Evolutionary conservation across 2,888 invertebrate genomes (phyloP).

Genomic region (Shargacucullia verbasci): DNA sequence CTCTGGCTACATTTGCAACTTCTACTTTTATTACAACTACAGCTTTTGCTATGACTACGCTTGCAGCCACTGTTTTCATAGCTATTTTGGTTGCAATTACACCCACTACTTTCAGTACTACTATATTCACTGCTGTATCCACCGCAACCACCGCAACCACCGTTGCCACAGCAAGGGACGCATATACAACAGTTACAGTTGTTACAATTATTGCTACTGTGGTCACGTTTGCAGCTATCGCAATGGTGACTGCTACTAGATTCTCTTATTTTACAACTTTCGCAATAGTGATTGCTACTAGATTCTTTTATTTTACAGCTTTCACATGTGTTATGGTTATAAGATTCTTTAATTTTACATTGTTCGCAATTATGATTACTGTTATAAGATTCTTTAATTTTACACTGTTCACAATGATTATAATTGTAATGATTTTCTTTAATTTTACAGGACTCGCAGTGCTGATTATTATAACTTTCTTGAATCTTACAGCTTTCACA

Average conservation of each 20-base stretch:
- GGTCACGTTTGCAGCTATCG: neutral
- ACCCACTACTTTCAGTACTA: neutral
- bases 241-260: neutral
- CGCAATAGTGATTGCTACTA: neutral
- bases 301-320: neutral
- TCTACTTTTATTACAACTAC: neutral
- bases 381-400: neutral
- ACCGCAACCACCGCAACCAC: too few relatives aligned
- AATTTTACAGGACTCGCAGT: neutral
- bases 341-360: neutral
- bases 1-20: neutral
- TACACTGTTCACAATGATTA: neutral
- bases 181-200: too few relatives aligned
- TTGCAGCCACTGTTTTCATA: slow-evolving; percentile 6
- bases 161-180: too few relatives aligned
- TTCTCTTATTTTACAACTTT: slow-evolving; percentile 2
- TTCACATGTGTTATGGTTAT: neutral
- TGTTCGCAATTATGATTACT: neutral
- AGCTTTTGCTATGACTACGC: neutral
- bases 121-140: slow-evolving; percentile 4
- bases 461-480: neutral
- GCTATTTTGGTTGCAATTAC: neutral
- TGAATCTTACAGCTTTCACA: neutral
- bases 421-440: neutral
- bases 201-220: neutral